A percentile compares a stretch with the other conserved stretches of the same genome.
phyloP scores from a whole-genome alignment of 2,113 vertebrate genomes.

The Callithrix jacchus region DNA sequence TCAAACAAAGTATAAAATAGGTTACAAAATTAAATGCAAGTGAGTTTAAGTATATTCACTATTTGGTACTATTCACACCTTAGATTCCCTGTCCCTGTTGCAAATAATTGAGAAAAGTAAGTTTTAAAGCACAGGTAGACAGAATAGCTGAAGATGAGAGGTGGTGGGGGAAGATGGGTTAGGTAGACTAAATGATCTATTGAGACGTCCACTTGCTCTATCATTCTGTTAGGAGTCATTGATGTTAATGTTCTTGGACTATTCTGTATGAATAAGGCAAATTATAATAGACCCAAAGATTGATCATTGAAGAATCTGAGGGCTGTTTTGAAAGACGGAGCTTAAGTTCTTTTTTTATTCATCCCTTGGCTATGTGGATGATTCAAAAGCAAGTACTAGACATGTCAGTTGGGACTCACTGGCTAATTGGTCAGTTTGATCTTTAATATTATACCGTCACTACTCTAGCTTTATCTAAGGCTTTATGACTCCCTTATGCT shows the following conservation, averaged over 20 bases:
- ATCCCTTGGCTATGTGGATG: constrained; percentile 21
- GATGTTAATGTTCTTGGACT: constrained; percentile 48
- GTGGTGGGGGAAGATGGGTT: not conserved
- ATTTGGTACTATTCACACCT: not conserved
- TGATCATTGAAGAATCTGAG: constrained; percentile 56
- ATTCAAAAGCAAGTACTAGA: constrained; percentile 50
- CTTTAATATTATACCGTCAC: constrained; percentile 40
- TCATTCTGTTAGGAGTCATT: constrained; percentile 51
- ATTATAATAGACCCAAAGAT: constrained; percentile 39
- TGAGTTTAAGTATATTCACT: not conserved
- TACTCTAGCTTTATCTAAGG: constrained; percentile 14
- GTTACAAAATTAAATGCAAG: constrained; percentile 49
- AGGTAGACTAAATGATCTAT: not conserved
- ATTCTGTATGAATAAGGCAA: constrained; percentile 51
- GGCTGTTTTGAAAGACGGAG: constrained; percentile 54
- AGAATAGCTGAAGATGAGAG: constrained; percentile 6
- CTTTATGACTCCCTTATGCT: constrained; percentile 13
- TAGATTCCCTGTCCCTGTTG: not conserved
- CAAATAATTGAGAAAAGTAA: constrained; percentile 36
- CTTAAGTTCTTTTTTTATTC: constrained; percentile 58
- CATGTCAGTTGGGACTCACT: constrained; percentile 31
- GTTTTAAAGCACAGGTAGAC: constrained; percentile 39
- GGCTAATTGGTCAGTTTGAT: constrained; percentile 54
- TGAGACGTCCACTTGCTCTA: constrained; percentile 12
- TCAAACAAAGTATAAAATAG: constrained; percentile 35